A percentile compares a stretch with the other conserved stretches of the same genome.
phyloP scores from a whole-genome alignment of 1,140 invertebrate genomes.

The Sycophaga agraensis region DNA sequence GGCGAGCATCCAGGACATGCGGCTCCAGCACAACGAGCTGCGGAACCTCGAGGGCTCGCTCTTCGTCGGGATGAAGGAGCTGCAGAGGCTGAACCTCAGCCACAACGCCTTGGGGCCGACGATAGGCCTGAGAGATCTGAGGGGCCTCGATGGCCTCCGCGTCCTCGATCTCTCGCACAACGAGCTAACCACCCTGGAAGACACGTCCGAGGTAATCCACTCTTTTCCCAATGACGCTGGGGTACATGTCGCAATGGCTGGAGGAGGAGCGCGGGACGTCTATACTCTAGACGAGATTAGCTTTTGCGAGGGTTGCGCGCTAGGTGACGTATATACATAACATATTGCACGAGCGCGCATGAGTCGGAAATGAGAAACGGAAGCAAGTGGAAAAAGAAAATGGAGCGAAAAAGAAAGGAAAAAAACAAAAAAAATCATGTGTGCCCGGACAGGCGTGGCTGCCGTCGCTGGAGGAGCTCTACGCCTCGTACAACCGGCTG shows the following conservation, averaged over 20 bases:
- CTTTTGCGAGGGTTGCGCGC: no score
- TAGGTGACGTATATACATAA: no score
- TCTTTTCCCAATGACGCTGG: no score
- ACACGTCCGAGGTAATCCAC: conserved; percentile 77
- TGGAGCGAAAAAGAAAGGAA: no score
- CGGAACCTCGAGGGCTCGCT: conserved; percentile 70
- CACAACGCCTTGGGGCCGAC: conserved; percentile 69
- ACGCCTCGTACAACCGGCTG: conserved; percentile 73
- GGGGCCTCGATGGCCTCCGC: conserved; percentile 69
- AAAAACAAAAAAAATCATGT: no score
- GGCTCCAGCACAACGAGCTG: conserved; percentile 72
- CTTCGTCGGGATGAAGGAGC: conserved; percentile 68
- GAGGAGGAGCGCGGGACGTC: no score
- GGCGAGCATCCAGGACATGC: conserved; percentile 67
- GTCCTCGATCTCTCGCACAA: conserved; percentile 77
- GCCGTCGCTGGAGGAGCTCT: conserved; percentile 71
- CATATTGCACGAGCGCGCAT: no score
- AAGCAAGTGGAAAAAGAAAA: no score
- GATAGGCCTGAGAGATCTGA: conserved; percentile 72
- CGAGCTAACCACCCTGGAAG: conserved; percentile 71
- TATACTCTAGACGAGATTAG: no score
- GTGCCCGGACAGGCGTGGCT: conserved; percentile 66
- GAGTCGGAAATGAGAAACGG: no score
- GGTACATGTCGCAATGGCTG: no score
- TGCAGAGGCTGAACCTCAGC: conserved; percentile 71